These are phyloP conservation scores for Harpagoxenus sublaevis DNA, from an alignment of 2,888 invertebrate genomes.

Conservation along the genomic window DNA sequence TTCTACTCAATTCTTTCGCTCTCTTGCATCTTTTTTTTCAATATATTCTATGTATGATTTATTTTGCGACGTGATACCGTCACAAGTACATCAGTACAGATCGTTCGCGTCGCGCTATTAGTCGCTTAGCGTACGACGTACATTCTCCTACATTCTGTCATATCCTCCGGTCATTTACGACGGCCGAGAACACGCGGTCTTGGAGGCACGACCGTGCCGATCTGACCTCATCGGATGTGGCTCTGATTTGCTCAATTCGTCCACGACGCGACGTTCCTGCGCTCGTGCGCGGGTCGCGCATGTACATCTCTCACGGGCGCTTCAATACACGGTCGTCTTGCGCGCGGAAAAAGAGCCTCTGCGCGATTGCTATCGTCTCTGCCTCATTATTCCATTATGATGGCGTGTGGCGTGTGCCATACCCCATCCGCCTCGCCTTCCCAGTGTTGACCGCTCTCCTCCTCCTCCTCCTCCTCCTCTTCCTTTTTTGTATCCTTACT, in stretches of 20 bases:
- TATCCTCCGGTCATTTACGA: conserved; percentile 43
- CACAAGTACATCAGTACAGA: neutral
- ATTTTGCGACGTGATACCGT: neutral
- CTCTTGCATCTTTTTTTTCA: neutral
- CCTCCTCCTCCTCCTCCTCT: conserved; percentile 53
- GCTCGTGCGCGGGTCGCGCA: conserved; percentile 61
- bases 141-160: conserved; percentile 38
- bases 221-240: conserved; percentile 86
- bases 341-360: conserved; percentile 82
- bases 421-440: conserved; percentile 80
- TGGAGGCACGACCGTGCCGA: conserved; percentile 68
- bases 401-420: conserved; percentile 86
- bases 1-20: too few relatives aligned
- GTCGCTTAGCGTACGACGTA: conserved; percentile 2
- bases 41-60: neutral
- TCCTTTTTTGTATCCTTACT: conserved; percentile 56
- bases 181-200: conserved; percentile 60
- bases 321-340: conserved; percentile 71
- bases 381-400: conserved; percentile 85
- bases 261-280: conserved; percentile 77
- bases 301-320: conserved; percentile 60
- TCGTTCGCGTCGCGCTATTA: conserved; percentile 5
- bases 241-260: conserved; percentile 86
- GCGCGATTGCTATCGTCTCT: conserved; percentile 85
- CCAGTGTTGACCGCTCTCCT: conserved; percentile 56